Base-by-base conservation (phyloP, 2,113 vertebrate genomes). In the Australoheros scitulus region DNA sequence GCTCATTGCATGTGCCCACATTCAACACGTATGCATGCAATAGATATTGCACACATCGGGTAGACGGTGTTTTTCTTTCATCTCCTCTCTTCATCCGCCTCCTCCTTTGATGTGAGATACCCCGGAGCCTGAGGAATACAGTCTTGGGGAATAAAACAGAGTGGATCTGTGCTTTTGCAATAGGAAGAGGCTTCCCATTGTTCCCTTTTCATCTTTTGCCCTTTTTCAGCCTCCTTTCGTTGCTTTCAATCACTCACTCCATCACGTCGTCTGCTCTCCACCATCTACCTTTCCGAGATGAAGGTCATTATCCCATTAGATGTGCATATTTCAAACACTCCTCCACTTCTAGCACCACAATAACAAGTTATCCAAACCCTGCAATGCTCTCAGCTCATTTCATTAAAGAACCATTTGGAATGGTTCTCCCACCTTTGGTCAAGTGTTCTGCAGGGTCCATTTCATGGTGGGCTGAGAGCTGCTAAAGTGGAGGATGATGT, bases 31-130 rank as follows among this genome's bases (percentile, higher is more conserved):
- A 77, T 59, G 56, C 80, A 55, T 76, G 3, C 52, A 1, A 81
- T 81, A 32, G 84, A 86, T 90, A 83, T 88, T 85, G 68, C 85
- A 88, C 90, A 88, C 81, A 84, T 83, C 61, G 64, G 77, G 79
- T 7, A 83, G 84, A 88, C 87, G 47, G 63, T 84, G 81, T 86
- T 38, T 63, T 82, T 82, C 91, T 95, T 95, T 95, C 88, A 95
- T 94, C 92, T 93, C 76, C 57, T 75, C 76, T 22, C 87, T 87
- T 92, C 89, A 93, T 89, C 90, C 50, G 64, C 85, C 85, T 81
- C 84, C 4, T 11, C 83, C 88, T 94, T 94, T 94, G 92, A 94
- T 91, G 91, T 92, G 76, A 63, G 84, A 88, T 88, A 76, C 92
- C 87, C 87, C 82, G 84, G 91, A 91, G 90, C 87, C 90, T 43